These are phyloP conservation scores for Crenuchus spilurus DNA, from an alignment of 2,797 vertebrate species.

Conservation along the genomic window DNA sequence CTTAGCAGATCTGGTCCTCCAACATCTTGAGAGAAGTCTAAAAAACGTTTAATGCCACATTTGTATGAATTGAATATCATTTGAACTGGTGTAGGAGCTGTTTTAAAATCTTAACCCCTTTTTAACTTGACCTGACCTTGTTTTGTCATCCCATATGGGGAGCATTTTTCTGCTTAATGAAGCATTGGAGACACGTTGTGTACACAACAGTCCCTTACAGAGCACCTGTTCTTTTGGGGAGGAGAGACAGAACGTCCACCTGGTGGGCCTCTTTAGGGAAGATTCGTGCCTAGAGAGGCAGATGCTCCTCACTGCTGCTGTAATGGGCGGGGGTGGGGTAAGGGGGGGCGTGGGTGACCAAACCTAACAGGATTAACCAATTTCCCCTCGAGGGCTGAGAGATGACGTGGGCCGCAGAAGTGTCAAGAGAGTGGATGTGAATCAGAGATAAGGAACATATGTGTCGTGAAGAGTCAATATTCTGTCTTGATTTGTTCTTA, in stretches of 20 bases:
- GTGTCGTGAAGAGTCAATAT: no score
- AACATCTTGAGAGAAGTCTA: no score
- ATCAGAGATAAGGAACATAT: background rate
- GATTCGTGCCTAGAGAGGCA: slow-evolving; percentile 17
- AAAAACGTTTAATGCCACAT: no score
- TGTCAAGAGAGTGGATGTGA: background rate
- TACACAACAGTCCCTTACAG: background rate
- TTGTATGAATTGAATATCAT: no score
- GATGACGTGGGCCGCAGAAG: background rate
- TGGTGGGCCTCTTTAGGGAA: slow-evolving; percentile 5
- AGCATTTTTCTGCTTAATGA: no score
- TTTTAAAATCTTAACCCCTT: no score
- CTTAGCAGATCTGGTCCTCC: no score
- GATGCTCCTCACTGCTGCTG: slow-evolving; percentile 32
- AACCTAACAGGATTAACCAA: slow-evolving; percentile 1
- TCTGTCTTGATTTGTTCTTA: no score
- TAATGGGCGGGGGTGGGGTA: slow-evolving; percentile 1
- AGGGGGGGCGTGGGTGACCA: background rate
- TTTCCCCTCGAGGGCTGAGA: background rate
- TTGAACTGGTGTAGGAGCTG: no score
- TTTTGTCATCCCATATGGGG: no score
- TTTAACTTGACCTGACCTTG: no score
- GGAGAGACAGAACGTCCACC: slow-evolving; percentile 9
- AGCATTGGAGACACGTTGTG: background rate
- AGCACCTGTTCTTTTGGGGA: background rate